Evolutionary conservation across 1,140 invertebrate species (phyloP).

Genomic region (Neocloeon triangulifer): DNA sequence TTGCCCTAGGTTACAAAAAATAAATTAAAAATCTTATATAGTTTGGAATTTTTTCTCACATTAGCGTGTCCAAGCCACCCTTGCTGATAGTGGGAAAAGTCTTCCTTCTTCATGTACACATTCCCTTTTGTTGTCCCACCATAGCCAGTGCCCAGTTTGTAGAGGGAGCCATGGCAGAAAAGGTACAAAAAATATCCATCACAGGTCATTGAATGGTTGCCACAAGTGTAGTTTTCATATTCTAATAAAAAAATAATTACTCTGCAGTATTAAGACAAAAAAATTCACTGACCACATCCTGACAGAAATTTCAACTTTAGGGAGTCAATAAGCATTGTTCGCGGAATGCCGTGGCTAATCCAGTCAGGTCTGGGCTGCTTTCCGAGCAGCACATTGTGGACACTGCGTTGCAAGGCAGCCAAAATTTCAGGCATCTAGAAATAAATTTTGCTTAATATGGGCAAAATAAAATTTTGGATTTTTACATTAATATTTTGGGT

Average conservation of each 20-base stretch:
- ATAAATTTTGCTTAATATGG: constrained; percentile 8
- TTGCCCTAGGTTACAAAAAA: constrained; percentile 20
- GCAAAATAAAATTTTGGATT: constrained; percentile 9
- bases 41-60: constrained; percentile 32
- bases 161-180: constrained; percentile 48
- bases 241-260: constrained; percentile 9
- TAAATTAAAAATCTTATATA: constrained; percentile 6
- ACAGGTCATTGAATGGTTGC: constrained; percentile 42
- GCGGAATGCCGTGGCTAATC: constrained; percentile 66
- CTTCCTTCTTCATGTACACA: constrained; percentile 53
- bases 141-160: constrained; percentile 85
- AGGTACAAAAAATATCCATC: constrained; percentile 79
- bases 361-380: constrained; percentile 65
- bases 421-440: constrained; percentile 65
- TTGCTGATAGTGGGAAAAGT: constrained; percentile 34
- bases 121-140: constrained; percentile 72
- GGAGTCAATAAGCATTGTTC: constrained; percentile 46
- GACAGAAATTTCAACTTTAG: constrained; percentile 32
- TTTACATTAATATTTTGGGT: constrained; percentile 55
- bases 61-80: constrained; percentile 70
- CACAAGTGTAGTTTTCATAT: constrained; percentile 11
- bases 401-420: constrained; percentile 66
- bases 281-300: constrained; percentile 19
- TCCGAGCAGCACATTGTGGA: constrained; percentile 67
- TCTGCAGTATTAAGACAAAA: background rate